These are phyloP conservation scores for Tethya wilhelma DNA, from an alignment of 37 sponge, comb jelly and placozoan species.

Conservation along the genomic window DNA sequence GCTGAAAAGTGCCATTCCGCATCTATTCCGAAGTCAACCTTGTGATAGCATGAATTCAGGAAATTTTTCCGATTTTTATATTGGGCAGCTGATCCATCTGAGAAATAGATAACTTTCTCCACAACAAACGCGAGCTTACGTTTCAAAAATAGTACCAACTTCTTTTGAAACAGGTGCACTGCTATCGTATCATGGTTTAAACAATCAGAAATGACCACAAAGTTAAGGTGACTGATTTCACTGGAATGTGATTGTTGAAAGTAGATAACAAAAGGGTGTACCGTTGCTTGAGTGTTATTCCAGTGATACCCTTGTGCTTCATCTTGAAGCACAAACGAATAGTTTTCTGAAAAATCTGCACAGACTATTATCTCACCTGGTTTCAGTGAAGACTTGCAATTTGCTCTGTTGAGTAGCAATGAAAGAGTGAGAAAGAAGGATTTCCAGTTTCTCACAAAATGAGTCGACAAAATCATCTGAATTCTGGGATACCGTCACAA, in stretches of 20 bases:
- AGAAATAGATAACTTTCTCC: constrained; percentile 52
- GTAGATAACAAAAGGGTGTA: background rate
- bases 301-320: constrained; percentile 51
- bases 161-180: constrained; percentile 47
- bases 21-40: constrained; percentile 44
- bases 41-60: constrained; percentile 53
- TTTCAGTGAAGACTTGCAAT: constrained; percentile 30
- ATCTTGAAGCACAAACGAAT: constrained; percentile 48
- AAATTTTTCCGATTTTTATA: constrained; percentile 61
- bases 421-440: constrained; percentile 29
- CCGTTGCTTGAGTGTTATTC: constrained; percentile 44
- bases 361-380: constrained; percentile 29
- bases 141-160: constrained; percentile 30
- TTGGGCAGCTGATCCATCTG: constrained; percentile 63
- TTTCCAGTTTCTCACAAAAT: constrained; percentile 28
- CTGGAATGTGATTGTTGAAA: background rate
- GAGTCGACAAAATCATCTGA: constrained; percentile 38
- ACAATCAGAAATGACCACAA: constrained; percentile 48
- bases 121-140: constrained; percentile 9
- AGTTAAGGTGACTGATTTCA: constrained; percentile 34
- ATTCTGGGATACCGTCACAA: background rate
- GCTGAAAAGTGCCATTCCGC: constrained; percentile 74
- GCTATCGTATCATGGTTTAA: constrained; percentile 54
- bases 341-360: constrained; percentile 52
- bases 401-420: constrained; percentile 39